Evolutionary conservation across 1,140 invertebrate species (phyloP), one percentile per base, ranked within the genome.

Genomic region (Cephus cinctus): DNA sequence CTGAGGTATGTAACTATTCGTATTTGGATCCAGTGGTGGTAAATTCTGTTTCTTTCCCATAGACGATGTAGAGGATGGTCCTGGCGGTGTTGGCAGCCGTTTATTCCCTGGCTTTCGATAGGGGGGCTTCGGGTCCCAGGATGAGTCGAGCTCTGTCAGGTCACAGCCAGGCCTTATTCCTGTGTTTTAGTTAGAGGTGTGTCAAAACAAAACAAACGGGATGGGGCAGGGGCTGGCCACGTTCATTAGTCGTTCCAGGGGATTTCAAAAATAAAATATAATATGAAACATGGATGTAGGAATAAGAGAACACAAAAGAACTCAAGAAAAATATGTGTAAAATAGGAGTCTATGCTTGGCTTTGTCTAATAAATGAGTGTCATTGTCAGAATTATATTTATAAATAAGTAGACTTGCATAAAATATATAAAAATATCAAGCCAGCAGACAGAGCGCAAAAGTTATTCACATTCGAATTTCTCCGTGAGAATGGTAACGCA

Each of bases 91-190:
- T 5, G 70, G 53, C 45, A 76, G 59, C 46, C 71, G 61, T 44
- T 74, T 76, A 12, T 43, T 63, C 20, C 60, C 59, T 5, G 63
- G 52, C 50, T 71, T 65, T 39, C 65, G 63, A 47, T 69, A 57
- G 1, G 69, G 57, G 53, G 65, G 66, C 48, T 71, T 67, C 54
- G 66, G 54, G 50, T 81, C 79, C 65, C 76, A 71, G 22, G 74
- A 71, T 27, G 73, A 73, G 68, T 86, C 87, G 43, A 88, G 74
- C 67, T 92, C 89, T 45, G 89, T 89, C 52, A 94, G 78, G 77
- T 94, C 92, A 64, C 90, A 92, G 49, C 92, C 92, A 47, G 92
- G 92, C 56, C 91, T 81, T 68, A 95, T 93, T 54, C 74, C 74
- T 76, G 67, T 73, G 63, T 69, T 74, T 73, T 64, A 70, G 61